Conservation (phyloP, 2,797 vertebrate species). For the Eulemur coronatus region DNA sequence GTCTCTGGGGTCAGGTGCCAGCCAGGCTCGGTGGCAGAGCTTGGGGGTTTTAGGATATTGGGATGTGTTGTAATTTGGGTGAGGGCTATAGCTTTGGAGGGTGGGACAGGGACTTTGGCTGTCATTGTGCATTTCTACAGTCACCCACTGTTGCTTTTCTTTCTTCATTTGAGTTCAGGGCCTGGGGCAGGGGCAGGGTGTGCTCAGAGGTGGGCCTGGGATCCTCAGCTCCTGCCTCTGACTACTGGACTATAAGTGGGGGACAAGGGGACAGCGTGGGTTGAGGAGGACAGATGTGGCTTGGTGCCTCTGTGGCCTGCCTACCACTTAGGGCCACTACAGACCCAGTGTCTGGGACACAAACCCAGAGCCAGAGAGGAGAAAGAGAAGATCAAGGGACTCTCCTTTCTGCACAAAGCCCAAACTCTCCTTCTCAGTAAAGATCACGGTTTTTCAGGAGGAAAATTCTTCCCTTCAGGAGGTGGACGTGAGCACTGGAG, state of each 20-base stretch:
- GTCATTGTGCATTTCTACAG: background rate
- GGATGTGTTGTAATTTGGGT: background rate
- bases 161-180: background rate
- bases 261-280: background rate
- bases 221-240: background rate
- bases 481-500: rapidly evolving
- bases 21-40: background rate
- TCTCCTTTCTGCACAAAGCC: background rate
- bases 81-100: background rate
- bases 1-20: background rate
- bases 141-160: background rate
- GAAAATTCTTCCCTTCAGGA: background rate
- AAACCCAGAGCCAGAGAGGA: background rate
- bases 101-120: background rate
- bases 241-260: background rate
- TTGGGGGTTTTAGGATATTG: background rate
- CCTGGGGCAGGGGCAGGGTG: background rate
- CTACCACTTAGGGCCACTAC: too few relatives aligned
- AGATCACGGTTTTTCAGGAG: background rate
- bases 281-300: background rate
- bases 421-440: background rate
- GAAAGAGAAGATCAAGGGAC: background rate
- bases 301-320: background rate
- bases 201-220: background rate
- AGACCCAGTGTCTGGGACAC: background rate